Evolutionary conservation across 2,113 vertebrate genomes (phyloP), one percentile per base, ranked within the genome.

Genomic region (Micromys minutus): DNA sequence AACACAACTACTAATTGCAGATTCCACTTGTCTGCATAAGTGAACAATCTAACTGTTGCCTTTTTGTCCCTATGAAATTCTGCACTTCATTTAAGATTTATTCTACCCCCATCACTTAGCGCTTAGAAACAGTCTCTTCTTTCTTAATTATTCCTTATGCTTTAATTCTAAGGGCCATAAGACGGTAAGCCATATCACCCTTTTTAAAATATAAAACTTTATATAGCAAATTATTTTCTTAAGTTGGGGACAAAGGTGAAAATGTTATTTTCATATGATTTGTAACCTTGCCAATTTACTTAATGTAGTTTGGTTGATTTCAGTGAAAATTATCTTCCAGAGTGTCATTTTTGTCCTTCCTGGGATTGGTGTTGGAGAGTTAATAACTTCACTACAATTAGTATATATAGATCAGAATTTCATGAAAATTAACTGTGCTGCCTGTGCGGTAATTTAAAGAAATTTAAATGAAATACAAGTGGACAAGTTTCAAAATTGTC

Each of bases 1-100:
- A 98, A 98, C 96, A 97, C 98, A 99, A 98, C 98, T 97, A 98
- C 98, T 98, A 98, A 98, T 98, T 98, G 98, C 98, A 98, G 98
- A 96, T 97, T 95, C 98, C 98, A 96, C 97, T 98, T 95, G 97
- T 98, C 98, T 98, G 93, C 97, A 97, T 98, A 98, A 98, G 97
- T 98, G 97, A 98, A 97, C 97, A 96, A 97, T 97, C 94, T 96
- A 98, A 98, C 97, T 97, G 98, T 98, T 98, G 97, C 79, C 94
- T 65, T 97, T 98, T 97, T 98, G 98, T 97, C 98, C 98, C 98
- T 98, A 96, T 92, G 98, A 98, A 98, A 98, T 98, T 98, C 98
- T 99, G 98, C 98, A 99, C 98, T 98, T 96, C 67, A 96, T 94
- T 95, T 79, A 96, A 92, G 80, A 83, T 95, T 91, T 97, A 97